These are phyloP conservation scores for Acanthurus tractus DNA, from an alignment of 2,797 vertebrate species.

Conservation along the genomic window DNA sequence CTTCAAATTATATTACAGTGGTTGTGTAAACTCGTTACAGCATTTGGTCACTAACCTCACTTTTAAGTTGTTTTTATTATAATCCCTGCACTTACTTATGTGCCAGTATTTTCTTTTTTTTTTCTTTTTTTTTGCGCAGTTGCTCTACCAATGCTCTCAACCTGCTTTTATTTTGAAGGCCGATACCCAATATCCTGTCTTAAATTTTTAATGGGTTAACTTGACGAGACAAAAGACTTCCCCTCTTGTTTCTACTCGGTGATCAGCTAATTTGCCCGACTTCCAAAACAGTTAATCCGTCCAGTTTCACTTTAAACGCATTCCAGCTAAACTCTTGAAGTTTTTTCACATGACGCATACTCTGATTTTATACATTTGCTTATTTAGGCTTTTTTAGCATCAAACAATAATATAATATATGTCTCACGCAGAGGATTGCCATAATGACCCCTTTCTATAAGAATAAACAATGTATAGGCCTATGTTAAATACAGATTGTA, in stretches of 20 bases:
- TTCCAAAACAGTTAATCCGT: conserved; percentile 13
- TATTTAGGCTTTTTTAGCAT: not conserved
- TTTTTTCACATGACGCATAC: too few relatives aligned
- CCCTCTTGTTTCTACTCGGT: conserved; percentile 3
- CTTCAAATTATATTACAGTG: not conserved
- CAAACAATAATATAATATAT: too few relatives aligned
- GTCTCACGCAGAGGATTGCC: not conserved
- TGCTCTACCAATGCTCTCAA: fast-evolving
- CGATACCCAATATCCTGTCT: not conserved
- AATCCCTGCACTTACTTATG: not conserved
- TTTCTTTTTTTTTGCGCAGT: not conserved
- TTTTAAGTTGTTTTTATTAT: not conserved
- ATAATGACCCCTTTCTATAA: not conserved
- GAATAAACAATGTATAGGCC: not conserved
- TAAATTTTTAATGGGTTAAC: fast-evolving
- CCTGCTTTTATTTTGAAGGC: conserved; percentile 49
- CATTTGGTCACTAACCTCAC: not conserved
- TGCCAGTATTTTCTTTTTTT: not conserved
- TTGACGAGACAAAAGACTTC: conserved; percentile 23
- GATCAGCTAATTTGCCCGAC: conserved; percentile 45
- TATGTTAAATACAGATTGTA: not conserved
- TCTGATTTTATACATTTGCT: not conserved
- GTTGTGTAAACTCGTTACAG: not conserved
- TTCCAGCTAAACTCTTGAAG: fast-evolving
- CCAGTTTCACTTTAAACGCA: not conserved